These are phyloP conservation scores for Patella pellucida DNA, from an alignment of 2,888 invertebrate genomes.

Conservation along the genomic window DNA sequence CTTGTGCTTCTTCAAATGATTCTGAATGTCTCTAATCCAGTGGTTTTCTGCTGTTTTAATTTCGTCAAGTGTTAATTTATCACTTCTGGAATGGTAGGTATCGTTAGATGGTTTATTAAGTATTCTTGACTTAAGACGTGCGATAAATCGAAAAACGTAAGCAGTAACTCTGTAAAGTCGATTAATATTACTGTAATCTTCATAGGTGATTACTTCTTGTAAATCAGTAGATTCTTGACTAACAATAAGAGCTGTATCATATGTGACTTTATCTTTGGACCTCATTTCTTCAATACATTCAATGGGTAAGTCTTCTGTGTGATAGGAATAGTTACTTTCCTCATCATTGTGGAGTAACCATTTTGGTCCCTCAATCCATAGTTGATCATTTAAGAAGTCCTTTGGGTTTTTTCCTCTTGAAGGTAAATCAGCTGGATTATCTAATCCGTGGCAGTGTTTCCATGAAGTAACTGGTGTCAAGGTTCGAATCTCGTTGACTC, in stretches of 20 bases:
- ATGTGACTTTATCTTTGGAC: background rate
- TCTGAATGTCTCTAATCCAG: background rate
- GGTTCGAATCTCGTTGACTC: slow-evolving; percentile 3
- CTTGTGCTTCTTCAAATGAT: background rate
- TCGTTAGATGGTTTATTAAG: no score
- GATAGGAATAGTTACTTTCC: background rate
- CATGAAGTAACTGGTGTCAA: slow-evolving; percentile 1
- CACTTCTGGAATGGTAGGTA: no score
- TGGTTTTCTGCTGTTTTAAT: background rate
- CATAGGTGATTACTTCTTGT: background rate
- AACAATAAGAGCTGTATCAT: background rate
- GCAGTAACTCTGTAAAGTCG: background rate
- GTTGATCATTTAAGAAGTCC: background rate
- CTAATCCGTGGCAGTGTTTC: background rate
- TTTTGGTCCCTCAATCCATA: background rate
- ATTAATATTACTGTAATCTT: background rate
- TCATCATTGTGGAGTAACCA: background rate
- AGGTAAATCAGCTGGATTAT: background rate
- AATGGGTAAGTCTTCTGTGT: background rate
- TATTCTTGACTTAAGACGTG: background rate
- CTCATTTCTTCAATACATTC: background rate
- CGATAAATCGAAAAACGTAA: background rate
- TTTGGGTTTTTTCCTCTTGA: background rate
- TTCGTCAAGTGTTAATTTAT: background rate
- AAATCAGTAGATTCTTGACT: background rate